Evolutionary conservation across 2,113 vertebrate species (phyloP).

Genomic region (Eleginops maclovinus): DNA sequence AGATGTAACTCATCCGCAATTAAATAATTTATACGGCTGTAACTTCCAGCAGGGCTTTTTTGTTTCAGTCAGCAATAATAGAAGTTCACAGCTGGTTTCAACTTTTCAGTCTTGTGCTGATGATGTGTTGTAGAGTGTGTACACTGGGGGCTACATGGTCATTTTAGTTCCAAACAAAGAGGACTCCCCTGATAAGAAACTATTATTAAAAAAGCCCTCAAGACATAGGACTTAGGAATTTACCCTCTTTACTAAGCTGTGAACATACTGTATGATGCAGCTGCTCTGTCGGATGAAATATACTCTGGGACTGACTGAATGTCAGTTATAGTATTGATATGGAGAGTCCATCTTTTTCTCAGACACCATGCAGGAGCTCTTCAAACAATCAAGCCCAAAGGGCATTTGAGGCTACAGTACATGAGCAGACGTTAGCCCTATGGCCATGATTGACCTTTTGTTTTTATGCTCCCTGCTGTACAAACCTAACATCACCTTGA

Average conservation of each 20-base stretch:
- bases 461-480: conserved; percentile 11
- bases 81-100: conserved; percentile 3
- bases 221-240: conserved; percentile 42
- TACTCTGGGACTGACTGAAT: background rate
- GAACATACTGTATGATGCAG: conserved; percentile 13
- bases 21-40: conserved; percentile 2
- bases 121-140: conserved; percentile 21
- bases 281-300: conserved; percentile 7
- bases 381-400: conserved; percentile 26
- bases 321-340: background rate
- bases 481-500: conserved; percentile 21
- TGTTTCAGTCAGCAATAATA: conserved; percentile 34
- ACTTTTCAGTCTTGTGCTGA: conserved; percentile 18
- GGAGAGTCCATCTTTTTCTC: conserved; percentile 6
- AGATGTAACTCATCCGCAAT: background rate
- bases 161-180: conserved; percentile 47
- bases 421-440: conserved; percentile 2
- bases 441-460: conserved; percentile 33
- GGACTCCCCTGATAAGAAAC: conserved; percentile 38
- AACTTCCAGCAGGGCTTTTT: background rate
- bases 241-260: conserved; percentile 42
- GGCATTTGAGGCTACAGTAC: conserved; percentile 1
- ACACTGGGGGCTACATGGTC: conserved; percentile 34
- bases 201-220: conserved; percentile 45
- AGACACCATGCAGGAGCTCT: conserved; percentile 2